Conservation (phyloP, 2,113 vertebrate genomes). For the Oxyura jamaicensis region DNA sequence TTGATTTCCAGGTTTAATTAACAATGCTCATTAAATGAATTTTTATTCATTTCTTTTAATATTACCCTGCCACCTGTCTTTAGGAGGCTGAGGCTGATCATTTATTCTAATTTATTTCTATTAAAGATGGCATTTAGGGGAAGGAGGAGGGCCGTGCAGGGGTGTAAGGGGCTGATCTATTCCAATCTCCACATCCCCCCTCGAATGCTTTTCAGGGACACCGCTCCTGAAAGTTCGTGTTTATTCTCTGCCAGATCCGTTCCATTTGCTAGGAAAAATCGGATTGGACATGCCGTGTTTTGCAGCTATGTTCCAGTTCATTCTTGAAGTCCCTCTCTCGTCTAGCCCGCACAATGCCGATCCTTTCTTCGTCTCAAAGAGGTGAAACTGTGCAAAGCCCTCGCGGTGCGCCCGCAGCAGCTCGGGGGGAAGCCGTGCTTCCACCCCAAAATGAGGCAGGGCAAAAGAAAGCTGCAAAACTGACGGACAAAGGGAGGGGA, state of each 20-base stretch:
- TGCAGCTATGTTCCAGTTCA: conserved; percentile 64
- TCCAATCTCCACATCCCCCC: conserved; percentile 12
- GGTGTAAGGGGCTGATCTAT: not conserved
- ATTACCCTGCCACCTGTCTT: conserved; percentile 77
- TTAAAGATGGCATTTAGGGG: conserved; percentile 62
- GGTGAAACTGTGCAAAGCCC: conserved; percentile 12
- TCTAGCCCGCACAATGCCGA: not conserved
- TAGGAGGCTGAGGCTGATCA: conserved; percentile 61
- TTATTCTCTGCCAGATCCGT: conserved; percentile 57
- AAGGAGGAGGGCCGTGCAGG: conserved; percentile 7
- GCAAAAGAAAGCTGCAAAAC: not conserved
- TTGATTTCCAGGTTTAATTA: conserved; percentile 82
- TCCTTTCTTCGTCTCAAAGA: conserved; percentile 24
- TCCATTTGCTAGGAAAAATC: conserved; percentile 61
- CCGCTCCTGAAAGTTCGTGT: conserved; percentile 37
- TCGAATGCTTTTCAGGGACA: not conserved
- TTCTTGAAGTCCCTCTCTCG: not conserved
- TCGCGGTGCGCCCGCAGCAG: fast-evolving
- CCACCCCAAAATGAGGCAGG: not conserved
- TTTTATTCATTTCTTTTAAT: conserved; percentile 80
- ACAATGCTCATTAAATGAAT: conserved; percentile 80
- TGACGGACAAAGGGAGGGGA: not conserved
- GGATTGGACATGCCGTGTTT: conserved; percentile 70
- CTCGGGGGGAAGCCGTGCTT: not conserved
- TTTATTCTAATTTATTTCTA: conserved; percentile 75